Percentiles rank a stretch among this genome's conserved stretches.
Conservation (phyloP, 2,113 vertebrate species). For the Ctenodactylus gundi region DNA sequence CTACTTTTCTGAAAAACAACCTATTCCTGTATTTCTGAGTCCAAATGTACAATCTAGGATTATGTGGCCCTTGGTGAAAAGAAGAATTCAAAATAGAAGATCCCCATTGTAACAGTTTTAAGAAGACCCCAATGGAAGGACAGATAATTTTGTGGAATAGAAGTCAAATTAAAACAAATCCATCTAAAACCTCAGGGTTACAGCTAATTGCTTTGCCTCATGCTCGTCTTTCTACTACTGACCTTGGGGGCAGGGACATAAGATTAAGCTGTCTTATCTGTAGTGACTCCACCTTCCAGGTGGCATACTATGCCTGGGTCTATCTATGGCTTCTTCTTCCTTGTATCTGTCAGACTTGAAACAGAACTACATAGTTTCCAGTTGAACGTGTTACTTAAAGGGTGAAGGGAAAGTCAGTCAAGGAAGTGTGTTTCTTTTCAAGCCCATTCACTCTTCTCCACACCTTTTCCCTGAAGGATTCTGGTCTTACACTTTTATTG, state of each 20-base stretch:
- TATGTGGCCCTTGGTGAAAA: not conserved
- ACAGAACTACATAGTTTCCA: not conserved
- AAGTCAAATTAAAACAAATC: not conserved
- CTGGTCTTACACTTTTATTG: not conserved
- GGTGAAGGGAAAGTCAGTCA: not conserved
- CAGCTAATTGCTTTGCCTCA: not conserved
- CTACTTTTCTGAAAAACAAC: not conserved
- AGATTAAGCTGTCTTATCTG: not conserved
- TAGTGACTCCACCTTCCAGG: not conserved
- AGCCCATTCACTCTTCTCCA: not conserved
- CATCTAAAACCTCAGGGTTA: not conserved
- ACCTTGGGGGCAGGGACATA: not conserved
- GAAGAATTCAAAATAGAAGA: not conserved
- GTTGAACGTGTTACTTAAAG: not conserved
- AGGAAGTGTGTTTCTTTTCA: not conserved
- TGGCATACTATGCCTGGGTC: fast-evolving
- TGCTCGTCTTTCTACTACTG: not conserved
- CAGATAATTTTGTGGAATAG: not conserved
- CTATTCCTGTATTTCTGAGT: not conserved
- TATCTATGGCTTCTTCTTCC: not conserved
- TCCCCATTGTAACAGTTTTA: not conserved
- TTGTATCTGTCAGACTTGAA: not conserved
- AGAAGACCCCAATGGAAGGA: not conserved
- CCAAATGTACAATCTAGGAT: not conserved
- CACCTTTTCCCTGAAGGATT: not conserved